These are phyloP conservation scores for Stegostoma tigrinum DNA, from an alignment of 2,113 vertebrate genomes.

Conservation along the genomic window DNA sequence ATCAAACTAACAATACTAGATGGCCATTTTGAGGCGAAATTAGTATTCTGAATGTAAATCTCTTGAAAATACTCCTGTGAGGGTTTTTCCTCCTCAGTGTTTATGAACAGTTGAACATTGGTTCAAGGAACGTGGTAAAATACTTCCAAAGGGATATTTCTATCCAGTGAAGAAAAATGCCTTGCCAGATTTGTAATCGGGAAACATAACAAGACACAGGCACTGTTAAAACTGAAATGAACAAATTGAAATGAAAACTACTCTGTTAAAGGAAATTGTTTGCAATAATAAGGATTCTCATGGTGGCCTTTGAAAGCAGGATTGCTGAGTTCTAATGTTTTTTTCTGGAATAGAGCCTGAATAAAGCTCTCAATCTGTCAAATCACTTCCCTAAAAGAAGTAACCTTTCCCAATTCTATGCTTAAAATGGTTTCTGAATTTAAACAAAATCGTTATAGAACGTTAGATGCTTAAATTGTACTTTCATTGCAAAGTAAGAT, in stretches of 20 bases:
- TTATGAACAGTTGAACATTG: background rate
- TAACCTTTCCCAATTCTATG: background rate
- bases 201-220: background rate
- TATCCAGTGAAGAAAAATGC: background rate
- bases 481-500: slow-evolving; percentile 29
- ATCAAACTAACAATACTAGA: background rate
- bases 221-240: background rate
- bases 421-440: slow-evolving; percentile 16
- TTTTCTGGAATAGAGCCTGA: background rate
- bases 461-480: slow-evolving; percentile 23
- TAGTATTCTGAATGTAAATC: background rate
- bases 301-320: background rate
- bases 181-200: background rate
- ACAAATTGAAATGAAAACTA: background rate
- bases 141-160: background rate
- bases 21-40: background rate
- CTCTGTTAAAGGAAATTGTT: background rate
- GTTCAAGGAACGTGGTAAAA: background rate
- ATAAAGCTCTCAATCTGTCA: background rate
- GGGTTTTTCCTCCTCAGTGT: background rate
- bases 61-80: background rate
- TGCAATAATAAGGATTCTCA: background rate
- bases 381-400: background rate
- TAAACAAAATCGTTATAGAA: slow-evolving; percentile 24
- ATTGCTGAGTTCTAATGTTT: background rate